Evolutionary conservation across 2,888 invertebrate species (phyloP).

Genomic region (Zygaena filipendulae): DNA sequence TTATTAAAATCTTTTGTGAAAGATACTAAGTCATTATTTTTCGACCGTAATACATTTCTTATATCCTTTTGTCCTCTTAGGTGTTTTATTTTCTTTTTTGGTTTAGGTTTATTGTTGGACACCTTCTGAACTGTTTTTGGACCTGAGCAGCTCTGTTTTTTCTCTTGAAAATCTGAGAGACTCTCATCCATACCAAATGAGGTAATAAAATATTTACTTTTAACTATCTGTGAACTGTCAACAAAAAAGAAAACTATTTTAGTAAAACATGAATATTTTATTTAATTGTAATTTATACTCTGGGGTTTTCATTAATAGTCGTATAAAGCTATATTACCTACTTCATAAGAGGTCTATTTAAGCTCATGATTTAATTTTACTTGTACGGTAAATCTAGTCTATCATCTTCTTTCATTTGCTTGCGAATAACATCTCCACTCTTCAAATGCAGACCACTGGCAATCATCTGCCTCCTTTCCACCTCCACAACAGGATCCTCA

Average conservation of each 20-base stretch:
- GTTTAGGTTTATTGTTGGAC: conserved; percentile 17
- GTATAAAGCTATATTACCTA: conserved; percentile 14
- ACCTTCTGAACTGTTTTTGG: conserved; percentile 30
- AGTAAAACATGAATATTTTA: conserved; percentile 19
- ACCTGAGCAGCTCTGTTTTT: conserved; percentile 30
- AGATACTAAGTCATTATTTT: conserved; percentile 40
- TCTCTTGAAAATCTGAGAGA: conserved; percentile 43
- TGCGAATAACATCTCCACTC: conserved; percentile 28
- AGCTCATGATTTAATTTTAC: conserved; percentile 19
- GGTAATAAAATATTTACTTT: conserved; percentile 44
- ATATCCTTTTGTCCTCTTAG: conserved; percentile 50
- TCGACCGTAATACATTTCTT: conserved; percentile 34
- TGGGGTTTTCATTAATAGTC: conserved; percentile 10
- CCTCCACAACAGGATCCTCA: conserved; percentile 49
- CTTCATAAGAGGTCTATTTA: background rate
- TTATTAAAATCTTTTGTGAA: conserved; percentile 49
- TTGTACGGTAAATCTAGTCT: conserved; percentile 35
- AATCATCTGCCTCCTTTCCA: conserved; percentile 47
- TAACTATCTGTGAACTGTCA: conserved; percentile 28
- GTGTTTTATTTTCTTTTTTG: conserved; percentile 26
- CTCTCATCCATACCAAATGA: conserved; percentile 49
- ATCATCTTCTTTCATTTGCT: conserved; percentile 27
- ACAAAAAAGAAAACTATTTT: conserved; percentile 35
- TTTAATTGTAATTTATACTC: conserved; percentile 13
- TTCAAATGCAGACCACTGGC: conserved; percentile 36